phyloP scores from a whole-genome alignment of 1,140 invertebrate species.

The Drosophila grimshawi region DNA sequence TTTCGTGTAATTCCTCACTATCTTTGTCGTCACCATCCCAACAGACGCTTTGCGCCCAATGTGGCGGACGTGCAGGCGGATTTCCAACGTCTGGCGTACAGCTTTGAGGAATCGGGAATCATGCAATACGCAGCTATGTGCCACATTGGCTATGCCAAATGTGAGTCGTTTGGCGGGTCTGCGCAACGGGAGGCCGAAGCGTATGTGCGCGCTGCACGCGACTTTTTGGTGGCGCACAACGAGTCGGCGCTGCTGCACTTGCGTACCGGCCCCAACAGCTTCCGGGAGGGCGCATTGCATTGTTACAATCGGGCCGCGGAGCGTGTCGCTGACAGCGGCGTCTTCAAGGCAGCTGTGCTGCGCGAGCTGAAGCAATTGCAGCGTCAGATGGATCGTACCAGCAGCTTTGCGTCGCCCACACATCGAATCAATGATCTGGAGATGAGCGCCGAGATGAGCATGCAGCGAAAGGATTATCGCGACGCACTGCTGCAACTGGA shows the following conservation, averaged over 20 bases:
- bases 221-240: conserved; percentile 64
- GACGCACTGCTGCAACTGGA: conserved; percentile 74
- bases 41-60: conserved; percentile 80
- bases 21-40: too few species aligned
- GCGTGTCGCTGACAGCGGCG: conserved; percentile 64
- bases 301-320: conserved; percentile 73
- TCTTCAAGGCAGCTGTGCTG: conserved; percentile 78
- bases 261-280: conserved; percentile 54
- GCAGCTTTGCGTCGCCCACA: conserved; percentile 75
- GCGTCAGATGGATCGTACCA: conserved; percentile 68
- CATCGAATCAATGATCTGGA: conserved; percentile 80
- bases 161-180: conserved; percentile 66
- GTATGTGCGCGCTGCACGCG: conserved; percentile 70
- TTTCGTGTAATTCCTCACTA: neutral
- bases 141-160: conserved; percentile 79
- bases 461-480: conserved; percentile 62
- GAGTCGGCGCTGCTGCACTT: conserved; percentile 55
- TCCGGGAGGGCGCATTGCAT: conserved; percentile 72
- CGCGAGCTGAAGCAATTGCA: conserved; percentile 70
- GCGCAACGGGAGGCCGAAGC: conserved; percentile 69
- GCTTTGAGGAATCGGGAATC: conserved; percentile 77
- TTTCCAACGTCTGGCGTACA: conserved; percentile 72
- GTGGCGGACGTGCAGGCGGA: conserved; percentile 75
- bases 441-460: conserved; percentile 53
- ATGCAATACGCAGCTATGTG: conserved; percentile 82